Base-by-base conservation (phyloP, 2,888 invertebrate species). In the Hecatera dysodea region DNA sequence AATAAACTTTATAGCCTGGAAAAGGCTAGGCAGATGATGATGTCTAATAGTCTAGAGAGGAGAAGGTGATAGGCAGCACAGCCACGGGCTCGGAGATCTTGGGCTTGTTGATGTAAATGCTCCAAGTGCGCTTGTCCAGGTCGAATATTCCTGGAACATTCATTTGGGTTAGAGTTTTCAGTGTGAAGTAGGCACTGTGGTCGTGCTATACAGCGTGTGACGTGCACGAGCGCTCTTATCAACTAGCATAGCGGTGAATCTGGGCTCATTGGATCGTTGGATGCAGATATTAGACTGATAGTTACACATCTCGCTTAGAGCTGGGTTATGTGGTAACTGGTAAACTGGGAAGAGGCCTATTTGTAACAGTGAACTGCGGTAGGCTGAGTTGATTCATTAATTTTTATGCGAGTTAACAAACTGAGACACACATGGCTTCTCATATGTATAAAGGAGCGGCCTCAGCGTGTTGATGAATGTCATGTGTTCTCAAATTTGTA, bases 31-130 rank as follows among this genome's bases (percentile, higher is more conserved):
- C n/a, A n/a, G n/a, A n/a, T n/a, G n/a, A 7, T 12, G 17, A 12
- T 53, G 24, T 66, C 62, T 74, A 83, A 66, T 81, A 81, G 44
- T 88, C 88, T 56, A 94, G 77, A 46, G 86, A 86, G 1, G 91
- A 86, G 78, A 95, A 95, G 17, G 88, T 83, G 46, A 98, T 89
- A 0, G 97, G 98, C 78, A 98, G 89, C 0, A 98, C 97, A 33
- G 97, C 97, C 42, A 98, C 94, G 0, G 98, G 98, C 76, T 97
- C 97, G 42, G 96, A 97, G 6, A 89, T 91, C 79, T 96, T 97
- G 4, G 98, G 98, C 88, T 97, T 97, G 86, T 98, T 97, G 22
- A 98, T 97, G 92, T 98, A 98, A 65, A 98, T 93, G 60, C 97
- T 97, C 97, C 98, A 98, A 0, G 98, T 98, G 85, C 96, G 97